Conservation (phyloP, 2,797 vertebrate species). For the Aselliscus stoliczkanus region DNA sequence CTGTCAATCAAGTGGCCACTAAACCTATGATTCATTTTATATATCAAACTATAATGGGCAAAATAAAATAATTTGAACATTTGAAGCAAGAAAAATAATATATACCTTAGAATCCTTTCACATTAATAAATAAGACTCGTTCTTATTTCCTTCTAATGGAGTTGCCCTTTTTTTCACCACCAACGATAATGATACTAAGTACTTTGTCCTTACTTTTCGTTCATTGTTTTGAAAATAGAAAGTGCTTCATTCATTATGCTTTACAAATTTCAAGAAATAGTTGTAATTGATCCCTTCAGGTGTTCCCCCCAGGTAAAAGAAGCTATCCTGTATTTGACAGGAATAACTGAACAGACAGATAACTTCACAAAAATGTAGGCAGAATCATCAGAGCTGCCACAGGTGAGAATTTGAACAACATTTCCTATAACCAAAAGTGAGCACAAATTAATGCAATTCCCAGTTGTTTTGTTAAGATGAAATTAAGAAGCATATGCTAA, state of each 20-base stretch:
- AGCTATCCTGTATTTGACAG: neutral
- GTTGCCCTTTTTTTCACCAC: neutral
- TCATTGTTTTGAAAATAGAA: neutral
- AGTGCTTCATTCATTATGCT: neutral
- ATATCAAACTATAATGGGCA: neutral
- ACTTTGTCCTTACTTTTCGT: neutral
- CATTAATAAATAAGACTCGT: neutral
- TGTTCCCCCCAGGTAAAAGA: neutral
- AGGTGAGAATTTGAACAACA: neutral
- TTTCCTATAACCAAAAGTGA: neutral
- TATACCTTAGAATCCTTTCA: neutral
- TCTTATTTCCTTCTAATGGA: neutral
- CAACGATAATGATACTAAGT: neutral
- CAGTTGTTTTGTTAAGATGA: neutral
- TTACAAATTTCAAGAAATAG: neutral
- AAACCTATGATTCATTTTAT: neutral
- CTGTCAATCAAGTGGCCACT: conserved; percentile 39
- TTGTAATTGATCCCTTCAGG: neutral
- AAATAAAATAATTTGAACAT: conserved; percentile 17
- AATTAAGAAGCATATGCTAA: neutral
- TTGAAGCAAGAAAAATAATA: neutral
- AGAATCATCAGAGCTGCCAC: neutral
- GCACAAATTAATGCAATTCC: neutral
- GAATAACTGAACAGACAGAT: neutral
- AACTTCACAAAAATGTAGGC: neutral